A percentile compares a stretch with the other conserved stretches of the same genome.
These are phyloP conservation scores for Papilio gigon DNA, from an alignment of 2,888 invertebrate genomes.

Conservation along the genomic window DNA sequence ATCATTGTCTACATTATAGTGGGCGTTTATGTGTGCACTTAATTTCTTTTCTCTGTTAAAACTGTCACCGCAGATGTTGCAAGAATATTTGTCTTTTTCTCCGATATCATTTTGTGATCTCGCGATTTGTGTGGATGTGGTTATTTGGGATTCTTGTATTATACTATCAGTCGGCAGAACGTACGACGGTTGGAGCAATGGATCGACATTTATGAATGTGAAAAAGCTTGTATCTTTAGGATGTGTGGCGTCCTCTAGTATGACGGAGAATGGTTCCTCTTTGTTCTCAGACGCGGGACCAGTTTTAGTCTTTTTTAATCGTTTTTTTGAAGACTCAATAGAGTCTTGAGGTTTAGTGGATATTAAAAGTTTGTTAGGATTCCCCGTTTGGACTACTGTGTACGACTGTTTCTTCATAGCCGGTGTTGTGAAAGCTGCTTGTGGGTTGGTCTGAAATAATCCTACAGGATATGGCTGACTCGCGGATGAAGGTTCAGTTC, in stretches of 20 bases:
- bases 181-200: constrained; percentile 71
- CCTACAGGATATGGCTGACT: constrained; percentile 73
- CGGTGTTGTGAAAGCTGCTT: constrained; percentile 62
- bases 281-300: constrained; percentile 43
- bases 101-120: constrained; percentile 48
- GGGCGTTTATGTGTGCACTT: constrained; percentile 70
- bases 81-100: constrained; percentile 59
- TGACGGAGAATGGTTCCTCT: constrained; percentile 59
- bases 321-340: constrained; percentile 56
- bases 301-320: constrained; percentile 54
- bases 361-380: constrained; percentile 75
- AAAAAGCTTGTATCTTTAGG: constrained; percentile 67
- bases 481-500: constrained; percentile 30
- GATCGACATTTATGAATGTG: constrained; percentile 77
- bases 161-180: constrained; percentile 73
- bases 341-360: constrained; percentile 66
- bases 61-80: constrained; percentile 70
- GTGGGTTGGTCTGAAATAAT: constrained; percentile 61
- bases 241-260: constrained; percentile 58
- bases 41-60: constrained; percentile 76
- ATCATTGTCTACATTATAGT: constrained; percentile 71
- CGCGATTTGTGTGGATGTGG: constrained; percentile 62
- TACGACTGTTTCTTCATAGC: constrained; percentile 76
- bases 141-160: constrained; percentile 76
- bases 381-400: constrained; percentile 72